Evolutionary conservation across 2,888 invertebrate species (phyloP), one percentile per base, ranked within the genome.

Genomic region (Adelognathus sp.): DNA sequence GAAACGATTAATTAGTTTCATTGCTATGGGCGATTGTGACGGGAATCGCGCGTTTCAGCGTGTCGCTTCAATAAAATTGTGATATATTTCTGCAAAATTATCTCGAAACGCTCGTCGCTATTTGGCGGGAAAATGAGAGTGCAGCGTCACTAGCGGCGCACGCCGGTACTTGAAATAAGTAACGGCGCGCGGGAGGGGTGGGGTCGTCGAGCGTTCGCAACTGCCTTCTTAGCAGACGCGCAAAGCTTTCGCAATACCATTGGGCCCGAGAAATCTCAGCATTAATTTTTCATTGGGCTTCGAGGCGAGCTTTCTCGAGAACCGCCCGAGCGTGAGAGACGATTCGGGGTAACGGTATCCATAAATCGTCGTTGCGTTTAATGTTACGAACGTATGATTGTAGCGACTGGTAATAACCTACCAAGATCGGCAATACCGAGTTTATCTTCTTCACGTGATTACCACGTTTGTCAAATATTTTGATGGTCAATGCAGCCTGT

Each of bases 351-450:
- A n/a, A n/a, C n/a, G n/a, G n/a, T n/a, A n/a, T n/a, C n/a, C n/a
- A 36, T 36, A n/a, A 3, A 36, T 36, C n/a, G 9, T n/a, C 9
- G 36, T 11, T 9, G 11, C n/a, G n/a, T n/a, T 4, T 4, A 39
- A n/a, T 4, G n/a, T n/a, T n/a, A n/a, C n/a, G n/a, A 39, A 39
- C 33, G 39, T 11, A 41, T 14, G 39, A 41, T 41, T 14, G 39
- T 14, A 41, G 14, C 24, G 50, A n/a, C n/a, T 24, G 18, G 27
- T 1, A 33, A 14, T 50, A 29, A 87, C 90, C 82, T 84, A 91
- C 90, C 88, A 87, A 85, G 75, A 91, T 89, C 56, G 90, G 90
- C 31, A 91, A 85, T 72, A 91, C 84, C 41, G 88, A 84, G 85
- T 89, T 90, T 82, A 91, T 90, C 82, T 90, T 90, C 81, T 86